Evolutionary conservation across 2,113 vertebrate species (phyloP).

Genomic region (Ailurus styani): DNA sequence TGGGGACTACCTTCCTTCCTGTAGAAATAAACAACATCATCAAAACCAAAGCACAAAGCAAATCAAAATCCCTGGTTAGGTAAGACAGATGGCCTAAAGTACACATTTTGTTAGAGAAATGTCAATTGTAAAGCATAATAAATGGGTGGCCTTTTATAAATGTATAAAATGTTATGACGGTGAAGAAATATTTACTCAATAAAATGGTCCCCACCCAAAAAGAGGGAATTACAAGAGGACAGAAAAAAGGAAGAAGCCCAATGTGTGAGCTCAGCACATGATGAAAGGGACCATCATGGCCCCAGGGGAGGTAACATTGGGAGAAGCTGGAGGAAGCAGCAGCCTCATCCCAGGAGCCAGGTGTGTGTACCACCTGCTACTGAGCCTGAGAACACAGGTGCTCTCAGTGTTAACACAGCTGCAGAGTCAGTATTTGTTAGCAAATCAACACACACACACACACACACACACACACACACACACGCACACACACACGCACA

Average conservation of each 20-base stretch:
- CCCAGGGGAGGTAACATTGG: too few relatives aligned
- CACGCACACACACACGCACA: too few relatives aligned
- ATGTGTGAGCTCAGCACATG: neutral
- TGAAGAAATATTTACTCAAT: neutral
- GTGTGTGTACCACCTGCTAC: too few relatives aligned
- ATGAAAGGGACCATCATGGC: neutral
- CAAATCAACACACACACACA: too few relatives aligned
- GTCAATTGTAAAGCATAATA: neutral
- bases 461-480: too few relatives aligned
- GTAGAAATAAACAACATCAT: neutral
- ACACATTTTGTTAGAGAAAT: neutral
- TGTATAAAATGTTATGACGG: neutral
- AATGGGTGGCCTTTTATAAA: neutral
- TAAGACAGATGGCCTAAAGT: neutral
- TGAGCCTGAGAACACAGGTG: neutral
- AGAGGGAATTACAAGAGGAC: neutral
- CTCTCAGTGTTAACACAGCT: too few relatives aligned
- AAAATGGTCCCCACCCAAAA: neutral
- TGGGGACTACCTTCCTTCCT: neutral
- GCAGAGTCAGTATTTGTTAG: too few relatives aligned
- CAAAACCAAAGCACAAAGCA: neutral
- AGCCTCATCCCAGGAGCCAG: too few relatives aligned
- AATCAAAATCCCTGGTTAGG: neutral
- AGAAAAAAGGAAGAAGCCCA: neutral
- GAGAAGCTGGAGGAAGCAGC: too few relatives aligned